These are phyloP conservation scores for Apogon hyalosoma DNA, from an alignment of 2,797 vertebrate species.

Conservation along the genomic window DNA sequence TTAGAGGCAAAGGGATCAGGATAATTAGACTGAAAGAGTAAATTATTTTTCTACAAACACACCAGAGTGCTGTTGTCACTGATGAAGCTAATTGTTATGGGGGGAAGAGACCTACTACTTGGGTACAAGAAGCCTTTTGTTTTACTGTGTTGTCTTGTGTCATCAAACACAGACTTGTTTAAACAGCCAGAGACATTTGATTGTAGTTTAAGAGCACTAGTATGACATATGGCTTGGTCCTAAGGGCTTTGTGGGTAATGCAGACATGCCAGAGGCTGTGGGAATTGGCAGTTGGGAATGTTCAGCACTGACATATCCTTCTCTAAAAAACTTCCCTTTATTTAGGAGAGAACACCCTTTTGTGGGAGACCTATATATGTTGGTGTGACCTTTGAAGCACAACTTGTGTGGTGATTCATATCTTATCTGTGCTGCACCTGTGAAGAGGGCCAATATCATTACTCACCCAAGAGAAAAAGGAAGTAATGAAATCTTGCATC, in stretches of 20 bases:
- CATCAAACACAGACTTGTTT: conserved; percentile 44
- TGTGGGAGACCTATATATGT: conserved; percentile 14
- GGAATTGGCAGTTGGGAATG: conserved; percentile 56
- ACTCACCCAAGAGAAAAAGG: conserved; percentile 64
- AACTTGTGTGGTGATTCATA: conserved; percentile 65
- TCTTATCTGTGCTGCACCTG: conserved; percentile 66
- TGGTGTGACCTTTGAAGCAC: conserved; percentile 56
- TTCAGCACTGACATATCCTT: conserved; percentile 48
- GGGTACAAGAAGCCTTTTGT: conserved; percentile 61
- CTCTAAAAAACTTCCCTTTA: conserved; percentile 29
- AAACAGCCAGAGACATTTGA: conserved; percentile 62
- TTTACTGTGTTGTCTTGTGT: conserved; percentile 30
- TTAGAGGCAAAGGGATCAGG: conserved; percentile 45
- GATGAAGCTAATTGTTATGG: conserved; percentile 62
- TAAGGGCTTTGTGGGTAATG: conserved; percentile 62
- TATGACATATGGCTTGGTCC: conserved; percentile 58
- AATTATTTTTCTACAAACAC: conserved; percentile 65
- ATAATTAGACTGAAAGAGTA: conserved; percentile 67
- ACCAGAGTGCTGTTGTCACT: conserved; percentile 56
- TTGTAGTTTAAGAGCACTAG: conserved; percentile 55
- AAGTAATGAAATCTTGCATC: conserved; percentile 75
- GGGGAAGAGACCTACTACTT: conserved; percentile 29
- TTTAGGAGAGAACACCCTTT: conserved; percentile 16
- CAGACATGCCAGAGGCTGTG: conserved; percentile 52
- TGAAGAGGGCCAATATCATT: conserved; percentile 66